These are phyloP conservation scores for Teleopsis dalmanni DNA, from an alignment of 1,140 invertebrate genomes.

Conservation along the genomic window DNA sequence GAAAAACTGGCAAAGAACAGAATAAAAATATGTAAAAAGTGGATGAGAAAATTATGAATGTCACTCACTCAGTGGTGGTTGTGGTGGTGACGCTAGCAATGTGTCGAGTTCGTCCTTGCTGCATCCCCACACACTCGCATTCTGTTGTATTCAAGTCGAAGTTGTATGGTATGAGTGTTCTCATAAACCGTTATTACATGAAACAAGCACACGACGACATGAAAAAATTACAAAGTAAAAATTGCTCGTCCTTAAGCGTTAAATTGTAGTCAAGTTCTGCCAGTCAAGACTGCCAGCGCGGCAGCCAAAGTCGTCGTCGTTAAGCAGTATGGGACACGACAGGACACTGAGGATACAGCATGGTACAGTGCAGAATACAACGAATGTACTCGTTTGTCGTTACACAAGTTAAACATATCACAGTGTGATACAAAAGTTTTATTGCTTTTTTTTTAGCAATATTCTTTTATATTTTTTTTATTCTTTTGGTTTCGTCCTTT, in stretches of 20 bases:
- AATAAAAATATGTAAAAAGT: too few species aligned
- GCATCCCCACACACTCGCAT: neutral
- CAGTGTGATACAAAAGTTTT: conserved; percentile 19
- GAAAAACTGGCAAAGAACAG: too few species aligned
- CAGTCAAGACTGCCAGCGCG: too few species aligned
- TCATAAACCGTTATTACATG: conserved; percentile 10
- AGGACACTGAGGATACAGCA: too few species aligned
- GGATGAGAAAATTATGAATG: too few species aligned
- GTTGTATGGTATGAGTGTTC: too few species aligned
- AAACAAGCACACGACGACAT: conserved; percentile 4
- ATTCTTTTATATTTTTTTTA: neutral
- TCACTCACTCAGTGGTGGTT: too few species aligned
- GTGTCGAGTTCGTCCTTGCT: neutral
- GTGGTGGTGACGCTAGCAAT: too few species aligned
- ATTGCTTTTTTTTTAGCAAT: conserved; percentile 6
- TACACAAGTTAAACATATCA: conserved; percentile 24
- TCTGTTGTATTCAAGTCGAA: too few species aligned
- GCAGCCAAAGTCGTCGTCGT: too few species aligned
- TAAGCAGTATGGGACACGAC: too few species aligned
- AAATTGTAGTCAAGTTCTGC: neutral
- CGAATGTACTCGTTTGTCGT: conserved; percentile 29
- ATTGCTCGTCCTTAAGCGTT: neutral
- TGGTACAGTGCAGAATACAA: too few species aligned
- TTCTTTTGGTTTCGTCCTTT: conserved; percentile 1
- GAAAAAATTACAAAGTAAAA: conserved; percentile 9